Percentiles rank a stretch among this genome's conserved stretches.
phyloP scores from a whole-genome alignment of 1,140 invertebrate species.

The Euborellia annulipes region DNA sequence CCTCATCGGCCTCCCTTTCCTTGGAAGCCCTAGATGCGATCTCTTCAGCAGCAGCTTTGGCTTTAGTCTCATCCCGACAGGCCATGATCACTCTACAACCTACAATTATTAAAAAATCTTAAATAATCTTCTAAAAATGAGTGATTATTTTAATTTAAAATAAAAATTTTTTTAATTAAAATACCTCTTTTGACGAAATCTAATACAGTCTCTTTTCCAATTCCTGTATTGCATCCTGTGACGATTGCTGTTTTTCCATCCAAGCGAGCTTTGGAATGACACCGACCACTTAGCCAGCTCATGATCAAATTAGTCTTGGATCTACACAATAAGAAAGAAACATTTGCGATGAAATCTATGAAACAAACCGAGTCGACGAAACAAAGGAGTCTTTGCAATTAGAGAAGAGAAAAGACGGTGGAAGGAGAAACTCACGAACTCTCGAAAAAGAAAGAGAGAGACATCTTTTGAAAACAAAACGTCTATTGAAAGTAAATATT shows the following conservation, averaged over 20 bases:
- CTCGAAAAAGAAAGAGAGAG: too few species aligned
- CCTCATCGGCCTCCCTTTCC: slow-evolving; percentile 20
- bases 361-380: too few species aligned
- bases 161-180: neutral
- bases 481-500: too few species aligned
- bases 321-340: too few species aligned
- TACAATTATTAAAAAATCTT: slow-evolving; percentile 13
- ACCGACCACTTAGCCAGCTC: slow-evolving; percentile 5
- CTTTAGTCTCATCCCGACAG: slow-evolving; percentile 39
- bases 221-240: slow-evolving; percentile 42
- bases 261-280: slow-evolving; percentile 19
- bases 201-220: slow-evolving; percentile 38
- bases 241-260: slow-evolving; percentile 38
- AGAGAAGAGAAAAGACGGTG: too few species aligned
- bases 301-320: too few species aligned
- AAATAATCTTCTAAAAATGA: too few species aligned
- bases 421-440: too few species aligned
- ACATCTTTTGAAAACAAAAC: too few species aligned
- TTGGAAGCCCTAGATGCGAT: slow-evolving; percentile 16
- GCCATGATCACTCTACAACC: slow-evolving; percentile 42
- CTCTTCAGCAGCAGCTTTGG: slow-evolving; percentile 29
- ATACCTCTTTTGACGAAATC: slow-evolving; percentile 35
- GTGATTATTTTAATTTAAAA: too few species aligned
- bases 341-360: too few species aligned
- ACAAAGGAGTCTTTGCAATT: too few species aligned